Base-by-base conservation (phyloP, 1,140 invertebrate species). In the Zaprionus africanus region DNA sequence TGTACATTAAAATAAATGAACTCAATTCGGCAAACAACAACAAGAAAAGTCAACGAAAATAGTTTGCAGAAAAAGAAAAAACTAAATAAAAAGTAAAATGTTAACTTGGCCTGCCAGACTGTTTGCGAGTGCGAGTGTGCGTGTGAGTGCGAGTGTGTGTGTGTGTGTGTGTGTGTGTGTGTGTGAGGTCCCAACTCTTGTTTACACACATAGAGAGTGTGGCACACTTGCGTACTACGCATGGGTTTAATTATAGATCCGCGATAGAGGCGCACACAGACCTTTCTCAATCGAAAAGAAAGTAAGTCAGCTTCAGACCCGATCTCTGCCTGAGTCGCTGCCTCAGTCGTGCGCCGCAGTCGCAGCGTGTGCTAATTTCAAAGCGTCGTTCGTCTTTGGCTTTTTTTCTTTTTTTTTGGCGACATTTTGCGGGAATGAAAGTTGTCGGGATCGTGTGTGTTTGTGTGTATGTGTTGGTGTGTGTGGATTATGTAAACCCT, bases 251-350 rank as follows among this genome's bases (percentile, higher is more conserved):
- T 64, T 64, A 54, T 56, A 56, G 49, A 41, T 65, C 36, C 36
- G 43, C 56, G 51, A 66, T 68, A 58, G 63, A 56, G 31, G n/a
- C 26, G 49, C 15, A 38, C 57, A 51, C 71, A 78, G 83, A 86
- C 82, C 82, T 86, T 86, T 87, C 83, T 73, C 83, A 86, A 86
- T 69, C 36, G 46, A 86, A 86, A 86, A 86, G 82, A 86, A 86
- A 86, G 82, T 87, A 82, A 76, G 72, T 70, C 72, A 76, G 66
- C 75, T 60, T 53, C 77, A 59, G 34, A 2, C 1, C 7, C 41
- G 36, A 13, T 53, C 5, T 24, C 34, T 12, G 13, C 24, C 24
- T 24, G 7, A 19, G 24, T 46, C 5, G 15, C 22, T 41, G 59
- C 41, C 22, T 12, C 41, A 17, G n/a, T 46, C 5, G 7, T 31